Evolutionary conservation across 2,888 invertebrate genomes (phyloP), one percentile per base, ranked within the genome.

Genomic region (Ischnus inquisitorius): DNA sequence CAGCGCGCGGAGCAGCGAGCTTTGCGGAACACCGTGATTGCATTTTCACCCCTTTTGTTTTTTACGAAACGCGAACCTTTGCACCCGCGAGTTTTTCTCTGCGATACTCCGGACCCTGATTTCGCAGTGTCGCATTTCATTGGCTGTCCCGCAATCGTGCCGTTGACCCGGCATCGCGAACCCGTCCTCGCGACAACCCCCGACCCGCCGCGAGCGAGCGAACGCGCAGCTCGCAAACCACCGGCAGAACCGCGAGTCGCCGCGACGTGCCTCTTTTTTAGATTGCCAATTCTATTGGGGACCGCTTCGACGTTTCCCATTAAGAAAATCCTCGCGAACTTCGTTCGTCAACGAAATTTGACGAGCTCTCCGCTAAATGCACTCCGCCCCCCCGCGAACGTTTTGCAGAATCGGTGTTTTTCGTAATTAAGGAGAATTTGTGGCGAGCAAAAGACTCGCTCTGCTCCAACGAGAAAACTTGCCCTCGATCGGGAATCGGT

Each of bases 81-180:
- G 34, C 6, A 1, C 8, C 34, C 34, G 6, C 34, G 34, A 34
- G 34, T 34, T 34, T 34, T 8, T 34, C 34, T 28, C 22, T n/a
- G 2, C 48, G 75, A 43, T 34, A 16, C 64, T 51, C 39, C 3
- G 19, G 10, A 60, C 79, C 85, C 86, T 85, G 83, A 87, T 87
- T 84, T 87, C 87, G 83, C 77, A 60, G 19, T 68, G 86, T 82
- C 86, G 87, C 87, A 87, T 86, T 87, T 87, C 88, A 87, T 85
- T 78, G 84, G 64, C 39, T 43, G 41, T 46, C 65, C 60, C 25
- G 46, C n/a, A 34, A 54, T 19, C 25, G n/a, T 43, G 12, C 34
- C 51, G 19, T 12, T 39, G 3, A 22, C 12, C 16, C n/a, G 43
- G 41, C 62, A 34, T 25, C 81, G 71, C 72, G 41, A 57, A 54